phyloP scores from a whole-genome alignment of 1,140 invertebrate genomes.

The Drosophila biarmipes region DNA sequence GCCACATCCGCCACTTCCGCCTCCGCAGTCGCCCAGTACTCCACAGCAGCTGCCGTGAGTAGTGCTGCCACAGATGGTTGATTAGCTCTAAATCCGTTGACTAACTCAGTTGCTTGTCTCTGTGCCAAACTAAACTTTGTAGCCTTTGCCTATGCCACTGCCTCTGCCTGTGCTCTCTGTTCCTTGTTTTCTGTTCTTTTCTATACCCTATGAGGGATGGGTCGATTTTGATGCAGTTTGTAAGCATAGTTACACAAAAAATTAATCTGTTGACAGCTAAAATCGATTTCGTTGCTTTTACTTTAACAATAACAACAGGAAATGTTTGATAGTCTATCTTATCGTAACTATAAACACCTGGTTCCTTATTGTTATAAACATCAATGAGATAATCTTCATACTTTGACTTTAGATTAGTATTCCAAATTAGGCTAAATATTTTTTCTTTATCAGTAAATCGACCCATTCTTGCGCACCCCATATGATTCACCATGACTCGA shows the following conservation, averaged over 20 bases:
- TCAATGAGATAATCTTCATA: too few species aligned
- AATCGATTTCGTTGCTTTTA: too few species aligned
- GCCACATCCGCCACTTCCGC: constrained; percentile 31
- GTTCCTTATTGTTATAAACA: too few species aligned
- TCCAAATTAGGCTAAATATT: too few species aligned
- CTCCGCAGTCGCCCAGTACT: constrained; percentile 52
- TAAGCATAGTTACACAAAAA: background rate
- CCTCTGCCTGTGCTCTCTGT: constrained; percentile 15
- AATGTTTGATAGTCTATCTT: too few species aligned
- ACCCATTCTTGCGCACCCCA: background rate
- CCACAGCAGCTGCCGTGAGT: constrained; percentile 79
- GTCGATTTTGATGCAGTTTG: background rate
- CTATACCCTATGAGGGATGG: background rate
- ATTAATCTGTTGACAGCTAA: background rate
- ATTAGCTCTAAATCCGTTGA: constrained; percentile 42
- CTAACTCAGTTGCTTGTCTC: constrained; percentile 47
- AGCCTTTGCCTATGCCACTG: constrained; percentile 11
- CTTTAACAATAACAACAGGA: background rate
- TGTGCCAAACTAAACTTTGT: constrained; percentile 46
- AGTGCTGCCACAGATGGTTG: constrained; percentile 41
- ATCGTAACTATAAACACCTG: too few species aligned
- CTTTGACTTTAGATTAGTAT: too few species aligned
- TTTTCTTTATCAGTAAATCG: background rate
- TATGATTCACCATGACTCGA: background rate
- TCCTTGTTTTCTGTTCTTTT: constrained; percentile 10